Percentiles rank a stretch among this genome's conserved stretches.
These are phyloP conservation scores for Augochlora pura DNA, from an alignment of 1,140 invertebrate species.

Conservation along the genomic window DNA sequence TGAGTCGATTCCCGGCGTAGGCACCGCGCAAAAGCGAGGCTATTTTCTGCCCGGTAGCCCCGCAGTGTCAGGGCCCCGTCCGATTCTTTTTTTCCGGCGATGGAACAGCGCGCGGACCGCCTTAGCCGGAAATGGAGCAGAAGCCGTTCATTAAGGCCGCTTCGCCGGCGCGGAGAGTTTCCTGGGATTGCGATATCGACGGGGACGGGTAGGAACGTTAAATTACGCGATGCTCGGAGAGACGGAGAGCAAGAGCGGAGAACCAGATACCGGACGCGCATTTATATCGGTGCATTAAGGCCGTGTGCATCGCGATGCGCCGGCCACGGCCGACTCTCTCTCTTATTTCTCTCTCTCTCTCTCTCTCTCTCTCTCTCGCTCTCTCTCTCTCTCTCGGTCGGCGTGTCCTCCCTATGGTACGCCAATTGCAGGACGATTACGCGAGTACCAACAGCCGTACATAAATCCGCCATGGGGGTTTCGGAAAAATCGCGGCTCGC, in stretches of 20 bases:
- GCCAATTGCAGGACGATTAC: conserved; percentile 59
- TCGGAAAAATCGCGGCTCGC: conserved; percentile 27
- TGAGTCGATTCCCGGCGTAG: too few relatives aligned
- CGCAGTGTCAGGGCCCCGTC: conserved; percentile 1
- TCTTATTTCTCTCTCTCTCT: too few relatives aligned
- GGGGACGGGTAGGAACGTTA: conserved; percentile 43
- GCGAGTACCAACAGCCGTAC: conserved; percentile 42
- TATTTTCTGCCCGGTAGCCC: conserved; percentile 7
- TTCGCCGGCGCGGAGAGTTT: conserved; percentile 28
- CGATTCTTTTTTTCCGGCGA: conserved; percentile 1
- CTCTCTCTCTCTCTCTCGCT: too few relatives aligned
- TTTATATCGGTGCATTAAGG: conserved; percentile 67
- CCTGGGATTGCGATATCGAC: conserved; percentile 56
- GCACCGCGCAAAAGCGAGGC: background rate
- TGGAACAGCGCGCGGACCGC: conserved; percentile 7
- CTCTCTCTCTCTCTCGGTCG: too few relatives aligned
- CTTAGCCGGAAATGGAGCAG: conserved; percentile 50
- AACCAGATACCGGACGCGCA: conserved; percentile 64
- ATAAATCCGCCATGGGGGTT: conserved; percentile 36
- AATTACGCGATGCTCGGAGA: conserved; percentile 53
- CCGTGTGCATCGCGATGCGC: conserved; percentile 43
- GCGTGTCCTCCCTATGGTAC: conserved; percentile 38
- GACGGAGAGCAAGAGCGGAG: conserved; percentile 34
- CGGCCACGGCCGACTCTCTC: background rate
- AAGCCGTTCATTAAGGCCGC: conserved; percentile 54